Conservation (phyloP, 2,888 invertebrate genomes). For the Sympetrum striolatum region DNA sequence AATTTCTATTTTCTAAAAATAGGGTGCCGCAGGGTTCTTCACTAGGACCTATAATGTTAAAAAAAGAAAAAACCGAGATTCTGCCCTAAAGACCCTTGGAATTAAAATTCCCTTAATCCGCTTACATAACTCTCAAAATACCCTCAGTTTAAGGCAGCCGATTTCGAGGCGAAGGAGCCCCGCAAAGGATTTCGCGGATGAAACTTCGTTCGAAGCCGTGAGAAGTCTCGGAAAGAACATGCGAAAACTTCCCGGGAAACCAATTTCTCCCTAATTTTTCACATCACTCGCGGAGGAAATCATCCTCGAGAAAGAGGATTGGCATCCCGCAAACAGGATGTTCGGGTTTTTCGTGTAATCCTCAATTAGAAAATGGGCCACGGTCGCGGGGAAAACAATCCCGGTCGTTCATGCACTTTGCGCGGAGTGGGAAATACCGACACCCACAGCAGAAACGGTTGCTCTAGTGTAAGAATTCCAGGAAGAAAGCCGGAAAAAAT, state of each 20-base stretch:
- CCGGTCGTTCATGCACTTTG: background rate
- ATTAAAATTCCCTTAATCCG: too few species aligned
- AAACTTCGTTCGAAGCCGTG: background rate
- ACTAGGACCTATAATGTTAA: too few species aligned
- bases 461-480: slow-evolving; percentile 61
- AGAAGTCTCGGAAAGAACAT: background rate
- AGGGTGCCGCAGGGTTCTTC: too few species aligned
- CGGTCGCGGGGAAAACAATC: background rate
- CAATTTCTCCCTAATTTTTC: background rate
- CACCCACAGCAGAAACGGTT: slow-evolving; percentile 57
- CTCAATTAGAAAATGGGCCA: background rate
- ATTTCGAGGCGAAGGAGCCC: too few species aligned
- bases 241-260: background rate
- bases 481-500: slow-evolving; percentile 57
- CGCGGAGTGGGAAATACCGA: slow-evolving; percentile 34
- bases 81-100: too few species aligned
- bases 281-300: background rate
- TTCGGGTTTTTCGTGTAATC: background rate
- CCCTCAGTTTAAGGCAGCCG: too few species aligned
- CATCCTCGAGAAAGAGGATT: background rate
- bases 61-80: too few species aligned
- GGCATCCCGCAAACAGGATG: background rate
- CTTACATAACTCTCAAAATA: too few species aligned
- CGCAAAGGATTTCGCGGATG: too few species aligned
- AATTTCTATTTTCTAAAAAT: too few species aligned